Evolutionary conservation across 2,888 invertebrate genomes (phyloP).

Genomic region (Lithophane socia): DNA sequence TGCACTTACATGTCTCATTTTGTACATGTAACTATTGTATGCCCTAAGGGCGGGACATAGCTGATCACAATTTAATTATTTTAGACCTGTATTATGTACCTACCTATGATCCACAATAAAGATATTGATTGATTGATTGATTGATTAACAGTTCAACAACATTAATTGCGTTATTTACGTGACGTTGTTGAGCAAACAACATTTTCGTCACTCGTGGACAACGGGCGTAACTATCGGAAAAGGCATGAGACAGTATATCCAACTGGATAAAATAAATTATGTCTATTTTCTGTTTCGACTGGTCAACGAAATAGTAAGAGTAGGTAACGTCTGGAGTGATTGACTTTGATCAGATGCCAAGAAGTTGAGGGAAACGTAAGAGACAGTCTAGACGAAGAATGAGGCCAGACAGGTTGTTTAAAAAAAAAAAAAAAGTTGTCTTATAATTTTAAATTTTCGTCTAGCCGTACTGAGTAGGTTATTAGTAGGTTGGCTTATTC

Average conservation of each 20-base stretch:
- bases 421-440: constrained; percentile 5
- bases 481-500: too few species aligned
- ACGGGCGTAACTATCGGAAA: not conserved
- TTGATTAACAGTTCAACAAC: too few species aligned
- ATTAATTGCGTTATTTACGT: too few species aligned
- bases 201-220: not conserved
- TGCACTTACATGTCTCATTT: too few species aligned
- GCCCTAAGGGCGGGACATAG: too few species aligned
- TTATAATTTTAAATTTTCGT: constrained; percentile 24
- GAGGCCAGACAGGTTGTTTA: constrained; percentile 24
- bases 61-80: too few species aligned
- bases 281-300: constrained; percentile 25
- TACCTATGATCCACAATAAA: too few species aligned
- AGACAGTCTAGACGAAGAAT: constrained; percentile 36
- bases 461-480: constrained; percentile 29
- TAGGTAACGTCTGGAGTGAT: constrained; percentile 8
- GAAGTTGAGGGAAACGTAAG: constrained; percentile 27
- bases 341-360: constrained; percentile 64
- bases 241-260: not conserved
- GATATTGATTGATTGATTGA: too few species aligned
- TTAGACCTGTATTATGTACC: too few species aligned
- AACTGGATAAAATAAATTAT: not conserved
- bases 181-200: too few species aligned
- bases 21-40: too few species aligned
- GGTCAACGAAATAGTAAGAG: constrained; percentile 4